phyloP scores from a whole-genome alignment of 2,113 vertebrate genomes.

The Xiphorhynchus elegans region DNA sequence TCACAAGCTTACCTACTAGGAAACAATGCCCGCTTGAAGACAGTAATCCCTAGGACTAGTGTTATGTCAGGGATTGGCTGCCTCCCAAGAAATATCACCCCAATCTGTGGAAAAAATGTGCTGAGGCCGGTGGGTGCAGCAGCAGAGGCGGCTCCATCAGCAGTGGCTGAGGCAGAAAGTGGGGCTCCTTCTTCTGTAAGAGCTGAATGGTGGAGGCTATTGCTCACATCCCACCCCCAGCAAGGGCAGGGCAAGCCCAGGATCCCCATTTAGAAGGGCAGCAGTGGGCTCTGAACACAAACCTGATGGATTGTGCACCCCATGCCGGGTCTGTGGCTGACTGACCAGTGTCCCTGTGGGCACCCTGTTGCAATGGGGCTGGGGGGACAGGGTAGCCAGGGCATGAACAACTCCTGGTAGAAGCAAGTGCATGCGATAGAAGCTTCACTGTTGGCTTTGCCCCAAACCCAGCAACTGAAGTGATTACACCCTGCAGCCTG shows the following conservation, averaged over 20 bases:
- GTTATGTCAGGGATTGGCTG: background rate
- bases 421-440: background rate
- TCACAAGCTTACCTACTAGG: background rate
- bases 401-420: background rate
- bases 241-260: background rate
- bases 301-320: background rate
- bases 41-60: background rate
- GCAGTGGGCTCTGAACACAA: background rate
- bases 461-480: fast-evolving
- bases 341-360: fast-evolving
- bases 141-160: fast-evolving
- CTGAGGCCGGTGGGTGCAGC: background rate
- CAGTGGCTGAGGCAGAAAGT: background rate
- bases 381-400: fast-evolving
- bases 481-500: background rate
- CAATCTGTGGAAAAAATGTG: background rate
- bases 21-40: background rate
- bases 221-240: background rate
- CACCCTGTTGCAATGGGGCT: background rate
- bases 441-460: background rate
- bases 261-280: background rate
- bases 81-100: background rate
- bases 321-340: background rate
- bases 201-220: background rate
- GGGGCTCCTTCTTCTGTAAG: background rate